Evolutionary conservation across 2,888 invertebrate species (phyloP).

Genomic region (Chalcosyrphus nemorum): DNA sequence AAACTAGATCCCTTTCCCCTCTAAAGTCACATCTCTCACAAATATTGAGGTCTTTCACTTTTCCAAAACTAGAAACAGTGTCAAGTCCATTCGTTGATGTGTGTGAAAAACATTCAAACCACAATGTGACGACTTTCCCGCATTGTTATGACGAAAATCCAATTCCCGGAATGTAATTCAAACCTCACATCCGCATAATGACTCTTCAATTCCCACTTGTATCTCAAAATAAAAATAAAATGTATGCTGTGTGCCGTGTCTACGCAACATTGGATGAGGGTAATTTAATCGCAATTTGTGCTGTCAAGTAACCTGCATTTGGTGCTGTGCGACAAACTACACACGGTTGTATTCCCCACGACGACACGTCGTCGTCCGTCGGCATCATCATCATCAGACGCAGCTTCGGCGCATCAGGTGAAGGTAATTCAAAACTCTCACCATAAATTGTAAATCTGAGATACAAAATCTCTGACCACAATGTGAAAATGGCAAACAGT

Average conservation of each 20-base stretch:
- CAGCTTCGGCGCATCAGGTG: conserved; percentile 55
- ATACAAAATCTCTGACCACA: conserved; percentile 57
- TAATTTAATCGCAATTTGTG: conserved; percentile 65
- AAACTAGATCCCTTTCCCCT: no score
- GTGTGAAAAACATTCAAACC: background rate
- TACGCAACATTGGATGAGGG: conserved; percentile 53
- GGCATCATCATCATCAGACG: background rate
- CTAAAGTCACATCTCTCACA: no score
- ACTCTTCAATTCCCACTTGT: conserved; percentile 47
- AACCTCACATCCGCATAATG: conserved; percentile 61
- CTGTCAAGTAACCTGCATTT: conserved; percentile 62
- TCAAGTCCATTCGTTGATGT: no score
- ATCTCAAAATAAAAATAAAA: conserved; percentile 11
- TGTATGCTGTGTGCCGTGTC: conserved; percentile 16
- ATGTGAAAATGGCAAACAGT: conserved; percentile 45
- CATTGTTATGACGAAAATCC: background rate
- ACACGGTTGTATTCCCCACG: background rate
- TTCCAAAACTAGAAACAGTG: no score
- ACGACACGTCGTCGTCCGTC: background rate
- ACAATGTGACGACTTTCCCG: conserved; percentile 4
- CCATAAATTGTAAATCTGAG: conserved; percentile 37
- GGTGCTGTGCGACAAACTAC: conserved; percentile 46
- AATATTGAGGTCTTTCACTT: no score
- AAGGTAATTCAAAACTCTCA: conserved; percentile 70
- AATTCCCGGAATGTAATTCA: conserved; percentile 48